Evolutionary conservation across 2,113 vertebrate species (phyloP), one percentile per base, ranked within the genome.

Genomic region (Leucosticte australis): DNA sequence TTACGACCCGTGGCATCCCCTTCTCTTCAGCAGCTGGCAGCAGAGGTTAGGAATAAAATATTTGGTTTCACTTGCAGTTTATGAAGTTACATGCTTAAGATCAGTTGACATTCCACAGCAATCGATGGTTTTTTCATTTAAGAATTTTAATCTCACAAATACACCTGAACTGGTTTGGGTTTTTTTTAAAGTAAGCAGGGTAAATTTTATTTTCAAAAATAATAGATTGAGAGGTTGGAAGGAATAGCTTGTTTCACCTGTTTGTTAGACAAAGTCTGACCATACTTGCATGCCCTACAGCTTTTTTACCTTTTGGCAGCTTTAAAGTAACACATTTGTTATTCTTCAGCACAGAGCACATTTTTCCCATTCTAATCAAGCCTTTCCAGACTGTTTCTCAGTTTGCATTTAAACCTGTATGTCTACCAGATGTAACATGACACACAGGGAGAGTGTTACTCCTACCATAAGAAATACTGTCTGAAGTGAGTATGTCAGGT

Each of bases 11-110:
- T 98, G 42, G 98, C 98, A 30, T 99, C 99, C 7, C 99, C 99
- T 46, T 98, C 98, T 49, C 98, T 99, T 74, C 98, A 98, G 87
- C 98, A 99, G 23, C 96, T 99, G 90, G 98, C 98, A 83, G 94
- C 96, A 24, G 98, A 99, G 90, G 98, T 99, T 92, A 96, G 94
- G 83, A 98, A 98, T 67, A 89, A 97, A 96, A 93, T 97, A 89
- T 15, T 88, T 57, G 30, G 7, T 35, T 74, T 92, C 16, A 26
- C 4, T 2, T 20, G 27, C 50, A 21, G 44, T 59, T 81, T 56
- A 19, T 55, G 20, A 75, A 16, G 10, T 75, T 74, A 26, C 23
- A 1, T 2, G 14, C 5, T 41, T 52, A 11, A 67, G 24, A 27
- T 6, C 2, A 2, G 8, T 20, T 69, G 50, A 12, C 3, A 22